phyloP scores from a whole-genome alignment of 2,888 invertebrate species.

The Cybosia mesomella region DNA sequence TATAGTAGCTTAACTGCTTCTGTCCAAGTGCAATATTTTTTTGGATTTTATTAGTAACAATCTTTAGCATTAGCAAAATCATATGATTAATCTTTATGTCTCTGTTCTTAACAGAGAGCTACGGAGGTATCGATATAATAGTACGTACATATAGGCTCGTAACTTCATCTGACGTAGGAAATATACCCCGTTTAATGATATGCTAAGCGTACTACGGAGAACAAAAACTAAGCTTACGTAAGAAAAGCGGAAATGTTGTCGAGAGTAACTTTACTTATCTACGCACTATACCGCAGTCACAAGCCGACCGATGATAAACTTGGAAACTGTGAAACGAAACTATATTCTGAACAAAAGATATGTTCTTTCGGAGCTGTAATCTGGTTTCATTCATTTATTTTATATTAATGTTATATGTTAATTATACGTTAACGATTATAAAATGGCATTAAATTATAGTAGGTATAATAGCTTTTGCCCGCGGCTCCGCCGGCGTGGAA shows the following conservation, averaged over 20 bases:
- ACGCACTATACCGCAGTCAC: slow-evolving; percentile 18
- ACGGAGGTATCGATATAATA: background rate
- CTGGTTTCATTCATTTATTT: background rate
- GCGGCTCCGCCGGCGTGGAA: too few relatives aligned
- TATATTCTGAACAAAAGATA: background rate
- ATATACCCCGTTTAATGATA: slow-evolving; percentile 27
- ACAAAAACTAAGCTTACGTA: slow-evolving; percentile 36
- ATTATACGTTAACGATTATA: too few relatives aligned
- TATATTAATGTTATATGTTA: too few relatives aligned
- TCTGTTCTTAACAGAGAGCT: background rate
- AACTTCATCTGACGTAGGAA: background rate
- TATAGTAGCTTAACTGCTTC: background rate
- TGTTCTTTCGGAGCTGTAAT: background rate
- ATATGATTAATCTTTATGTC: background rate
- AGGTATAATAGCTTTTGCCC: too few relatives aligned
- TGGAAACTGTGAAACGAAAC: slow-evolving; percentile 46
- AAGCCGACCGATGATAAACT: slow-evolving; percentile 35
- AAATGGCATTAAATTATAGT: too few relatives aligned
- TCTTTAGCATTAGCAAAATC: background rate
- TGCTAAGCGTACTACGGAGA: slow-evolving; percentile 29
- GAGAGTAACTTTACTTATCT: slow-evolving; percentile 29
- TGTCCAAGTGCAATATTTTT: background rate
- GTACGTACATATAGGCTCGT: background rate
- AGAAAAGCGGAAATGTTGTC: slow-evolving; percentile 35
- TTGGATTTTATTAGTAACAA: background rate